A percentile compares a stretch with the other conserved stretches of the same genome.
Evolutionary conservation across 2,797 vertebrate genomes (phyloP).

Genomic region (Tapera naevia): DNA sequence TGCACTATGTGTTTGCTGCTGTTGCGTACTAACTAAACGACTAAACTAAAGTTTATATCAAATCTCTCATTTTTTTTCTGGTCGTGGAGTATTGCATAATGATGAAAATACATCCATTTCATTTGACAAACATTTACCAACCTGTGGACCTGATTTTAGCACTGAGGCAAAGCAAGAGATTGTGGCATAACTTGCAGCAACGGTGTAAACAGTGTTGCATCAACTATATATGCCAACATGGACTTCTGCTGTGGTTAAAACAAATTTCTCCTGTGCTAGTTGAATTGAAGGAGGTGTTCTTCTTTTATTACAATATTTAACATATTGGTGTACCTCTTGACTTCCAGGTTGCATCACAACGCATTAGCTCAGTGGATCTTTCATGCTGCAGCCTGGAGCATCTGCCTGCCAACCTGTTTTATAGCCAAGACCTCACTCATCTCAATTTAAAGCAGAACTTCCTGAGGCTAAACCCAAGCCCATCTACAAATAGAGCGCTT

Average conservation of each 20-base stretch:
- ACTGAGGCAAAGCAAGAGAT: not conserved
- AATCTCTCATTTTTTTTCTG: not conserved
- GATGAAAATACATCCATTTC: not conserved
- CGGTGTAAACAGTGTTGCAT: not conserved
- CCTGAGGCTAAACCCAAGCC: constrained; percentile 76
- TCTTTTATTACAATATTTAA: not conserved
- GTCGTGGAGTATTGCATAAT: rapidly evolving
- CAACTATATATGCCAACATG: rapidly evolving
- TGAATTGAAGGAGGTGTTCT: not conserved
- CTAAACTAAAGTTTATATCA: not conserved
- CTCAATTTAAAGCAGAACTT: constrained; percentile 99
- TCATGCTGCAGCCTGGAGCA: constrained; percentile 96
- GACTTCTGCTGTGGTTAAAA: not conserved
- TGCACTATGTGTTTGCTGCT: not conserved
- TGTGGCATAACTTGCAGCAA: not conserved
- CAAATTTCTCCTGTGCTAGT: not conserved
- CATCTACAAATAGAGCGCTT: constrained; percentile 81
- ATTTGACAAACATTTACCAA: not conserved
- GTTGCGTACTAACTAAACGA: not conserved
- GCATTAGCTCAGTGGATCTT: constrained; percentile 96
- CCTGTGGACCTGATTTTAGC: not conserved
- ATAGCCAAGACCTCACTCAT: constrained; percentile 98
- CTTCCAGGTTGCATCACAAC: constrained; percentile 92
- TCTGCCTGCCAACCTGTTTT: constrained; percentile 93
- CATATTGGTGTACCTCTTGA: not conserved